These are phyloP conservation scores for Pollenia labialis DNA, from an alignment of 2,888 invertebrate species.

Conservation along the genomic window DNA sequence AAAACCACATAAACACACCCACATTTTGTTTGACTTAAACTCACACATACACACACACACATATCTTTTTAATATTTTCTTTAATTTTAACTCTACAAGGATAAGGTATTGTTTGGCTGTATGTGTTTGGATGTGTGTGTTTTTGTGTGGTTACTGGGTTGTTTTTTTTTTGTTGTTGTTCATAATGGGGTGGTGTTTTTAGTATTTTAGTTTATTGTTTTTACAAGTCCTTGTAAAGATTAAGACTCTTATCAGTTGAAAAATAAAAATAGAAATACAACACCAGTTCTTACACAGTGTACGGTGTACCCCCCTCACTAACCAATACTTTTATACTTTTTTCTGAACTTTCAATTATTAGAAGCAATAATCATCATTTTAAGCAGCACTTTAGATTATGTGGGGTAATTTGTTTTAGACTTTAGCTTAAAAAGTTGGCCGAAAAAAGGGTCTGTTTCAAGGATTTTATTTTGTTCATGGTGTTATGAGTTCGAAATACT, in stretches of 20 bases:
- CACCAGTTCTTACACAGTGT: slow-evolving; percentile 1
- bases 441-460: slow-evolving; percentile 46
- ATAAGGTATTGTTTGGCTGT: slow-evolving; percentile 8
- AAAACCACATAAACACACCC: slow-evolving; percentile 28
- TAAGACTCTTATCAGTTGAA: slow-evolving; percentile 65
- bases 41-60: slow-evolving; percentile 7
- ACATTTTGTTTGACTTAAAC: slow-evolving; percentile 9
- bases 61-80: slow-evolving; percentile 10
- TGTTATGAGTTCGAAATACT: not conserved
- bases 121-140: not conserved
- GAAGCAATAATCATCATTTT: slow-evolving; percentile 61
- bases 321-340: slow-evolving; percentile 28
- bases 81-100: slow-evolving; percentile 48
- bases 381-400: slow-evolving; percentile 58
- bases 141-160: slow-evolving; percentile 7
- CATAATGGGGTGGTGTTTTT: slow-evolving; percentile 34
- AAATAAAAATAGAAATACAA: slow-evolving; percentile 61
- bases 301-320: not conserved
- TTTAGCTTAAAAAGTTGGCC: slow-evolving; percentile 16
- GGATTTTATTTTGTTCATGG: slow-evolving; percentile 26
- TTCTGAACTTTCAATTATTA: slow-evolving; percentile 67
- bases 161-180: not conserved
- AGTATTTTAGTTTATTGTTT: slow-evolving; percentile 59
- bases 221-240: slow-evolving; percentile 66
- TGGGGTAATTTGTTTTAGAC: slow-evolving; percentile 54